phyloP scores from a whole-genome alignment of 2,888 invertebrate genomes.

The Diarsia rubi region DNA sequence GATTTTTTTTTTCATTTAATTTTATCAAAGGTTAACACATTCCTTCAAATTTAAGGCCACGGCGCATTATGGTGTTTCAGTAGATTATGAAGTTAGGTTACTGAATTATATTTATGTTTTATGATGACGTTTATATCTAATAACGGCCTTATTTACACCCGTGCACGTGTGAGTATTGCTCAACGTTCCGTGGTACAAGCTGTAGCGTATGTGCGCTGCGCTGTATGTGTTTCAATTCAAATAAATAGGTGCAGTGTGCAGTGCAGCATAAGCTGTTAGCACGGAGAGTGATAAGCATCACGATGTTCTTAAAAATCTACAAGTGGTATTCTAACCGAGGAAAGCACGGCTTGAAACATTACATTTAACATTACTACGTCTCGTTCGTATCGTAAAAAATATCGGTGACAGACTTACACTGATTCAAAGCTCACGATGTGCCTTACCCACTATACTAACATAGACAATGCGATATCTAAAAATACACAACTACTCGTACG shows the following conservation, averaged over 20 bases:
- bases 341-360: constrained; percentile 82
- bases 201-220: no score
- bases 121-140: constrained; percentile 78
- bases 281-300: constrained; percentile 67
- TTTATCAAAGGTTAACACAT: constrained; percentile 87
- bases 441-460: constrained; percentile 89
- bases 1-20: constrained; percentile 66
- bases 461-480: constrained; percentile 90
- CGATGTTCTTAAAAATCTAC: constrained; percentile 76
- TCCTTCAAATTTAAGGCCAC: constrained; percentile 90
- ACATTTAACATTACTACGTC: constrained; percentile 75
- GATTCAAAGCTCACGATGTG: constrained; percentile 89
- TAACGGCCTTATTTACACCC: constrained; percentile 83
- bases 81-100: constrained; percentile 87
- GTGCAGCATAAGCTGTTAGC: constrained; percentile 67
- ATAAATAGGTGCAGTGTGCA: constrained; percentile 59
- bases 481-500: constrained; percentile 89
- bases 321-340: constrained; percentile 75
- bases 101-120: constrained; percentile 81
- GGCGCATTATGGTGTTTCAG: constrained; percentile 91
- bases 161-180: constrained; percentile 47
- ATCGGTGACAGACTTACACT: constrained; percentile 86
- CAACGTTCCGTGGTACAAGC: constrained; percentile 54
- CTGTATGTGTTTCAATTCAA: constrained; percentile 53
- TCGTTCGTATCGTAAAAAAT: constrained; percentile 83